Conservation (phyloP, 2,797 vertebrate species). For the Hydrolagus colliei region DNA sequence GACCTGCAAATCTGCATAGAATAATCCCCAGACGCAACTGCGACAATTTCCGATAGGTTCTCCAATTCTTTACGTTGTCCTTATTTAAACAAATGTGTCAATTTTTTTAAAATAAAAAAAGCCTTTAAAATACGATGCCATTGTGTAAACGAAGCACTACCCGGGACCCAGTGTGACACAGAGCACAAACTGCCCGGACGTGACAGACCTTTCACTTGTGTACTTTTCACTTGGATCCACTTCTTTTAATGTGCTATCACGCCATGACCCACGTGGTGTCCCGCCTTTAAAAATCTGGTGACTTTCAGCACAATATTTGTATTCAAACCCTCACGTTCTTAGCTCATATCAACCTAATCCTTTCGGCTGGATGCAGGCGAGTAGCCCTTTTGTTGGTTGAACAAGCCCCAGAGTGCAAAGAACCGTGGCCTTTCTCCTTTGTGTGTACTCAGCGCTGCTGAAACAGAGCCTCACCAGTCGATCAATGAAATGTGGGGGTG, state of each 20-base stretch:
- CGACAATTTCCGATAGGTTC: neutral
- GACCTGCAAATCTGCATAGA: neutral
- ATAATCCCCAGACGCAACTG: neutral
- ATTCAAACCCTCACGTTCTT: neutral
- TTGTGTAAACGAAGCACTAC: neutral
- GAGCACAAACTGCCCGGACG: neutral
- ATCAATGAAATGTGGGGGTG: neutral
- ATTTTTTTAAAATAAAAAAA: neutral
- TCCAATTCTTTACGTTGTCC: neutral
- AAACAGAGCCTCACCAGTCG: neutral
- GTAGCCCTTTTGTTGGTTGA: neutral
- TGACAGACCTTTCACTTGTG: neutral
- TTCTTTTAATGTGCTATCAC: neutral
- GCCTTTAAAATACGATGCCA: neutral
- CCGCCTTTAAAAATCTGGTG: too few species aligned
- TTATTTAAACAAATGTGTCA: neutral
- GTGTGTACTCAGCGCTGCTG: neutral
- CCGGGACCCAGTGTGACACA: neutral
- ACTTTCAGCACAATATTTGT: neutral
- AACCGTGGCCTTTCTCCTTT: neutral
- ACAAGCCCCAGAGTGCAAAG: neutral
- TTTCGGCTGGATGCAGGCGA: neutral
- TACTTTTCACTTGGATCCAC: too few species aligned
- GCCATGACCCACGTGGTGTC: neutral
- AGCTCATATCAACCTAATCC: neutral